Base-by-base conservation (phyloP, 1,140 invertebrate species). In the Euura lappo region DNA sequence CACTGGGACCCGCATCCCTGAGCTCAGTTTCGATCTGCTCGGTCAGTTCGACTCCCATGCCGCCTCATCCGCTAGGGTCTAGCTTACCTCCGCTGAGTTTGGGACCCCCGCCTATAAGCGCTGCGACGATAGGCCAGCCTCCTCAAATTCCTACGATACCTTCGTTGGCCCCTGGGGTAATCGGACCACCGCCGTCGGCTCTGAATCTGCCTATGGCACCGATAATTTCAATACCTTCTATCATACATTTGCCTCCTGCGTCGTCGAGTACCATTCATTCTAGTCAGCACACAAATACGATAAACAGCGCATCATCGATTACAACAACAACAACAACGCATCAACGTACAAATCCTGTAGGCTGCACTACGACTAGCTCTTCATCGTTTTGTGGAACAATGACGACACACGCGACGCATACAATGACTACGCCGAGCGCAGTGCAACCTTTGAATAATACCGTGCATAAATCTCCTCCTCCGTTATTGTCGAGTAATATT, bases 201-300 rank as follows among this genome's bases (percentile, higher is more conserved):
- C 44, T 80, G 8, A 78, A 72, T 46, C 77, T 85, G 72, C 76
- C 83, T 11, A 70, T 85, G 13, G 72, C 80, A 10, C 82, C 83
- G 3, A 81, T 85, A 69, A 85, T 83, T 47, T 84, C 83, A 5
- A 84, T 87, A 44, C 80, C 80, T 2, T 83, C 82, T 28, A 28
- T 28, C 6, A 78, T 83, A 13, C 85, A 85, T 45, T 44, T 84
- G 11, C 80, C 83, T 3, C 75, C 81, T 44, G 81, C 78, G 46
- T 75, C 81, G 71, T 77, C 84, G 6, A 85, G 77, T 74, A 84
- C 81, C 69, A 81, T 84, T 75, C 82, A 85, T 83, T 86, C 84
- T 86, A 85, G 84, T 86, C 85, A 87, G 75, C 84, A 85, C 67
- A 74, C 79, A 73, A 78, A 77, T 71, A 80, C 79, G 69, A 77